A percentile compares a stretch with the other conserved stretches of the same genome.
These are phyloP conservation scores for Episyrphus balteatus DNA, from an alignment of 1,140 invertebrate genomes.

Conservation along the genomic window DNA sequence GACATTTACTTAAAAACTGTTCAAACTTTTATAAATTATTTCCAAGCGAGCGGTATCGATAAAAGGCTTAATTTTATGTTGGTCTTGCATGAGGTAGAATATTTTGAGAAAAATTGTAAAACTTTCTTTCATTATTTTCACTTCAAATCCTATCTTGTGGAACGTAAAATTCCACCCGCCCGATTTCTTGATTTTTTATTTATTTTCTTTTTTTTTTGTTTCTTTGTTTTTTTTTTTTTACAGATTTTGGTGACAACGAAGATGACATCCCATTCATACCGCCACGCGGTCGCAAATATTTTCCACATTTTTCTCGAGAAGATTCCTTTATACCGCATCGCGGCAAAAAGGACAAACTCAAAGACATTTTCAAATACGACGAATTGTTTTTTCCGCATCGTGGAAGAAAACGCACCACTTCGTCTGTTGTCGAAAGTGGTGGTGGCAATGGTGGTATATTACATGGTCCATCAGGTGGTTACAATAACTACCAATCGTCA, in stretches of 20 bases:
- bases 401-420: slow-evolving; percentile 24
- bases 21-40: no score
- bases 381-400: slow-evolving; percentile 35
- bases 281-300: slow-evolving; percentile 27
- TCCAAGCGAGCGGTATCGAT: no score
- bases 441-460: not conserved
- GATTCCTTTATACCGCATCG: slow-evolving; percentile 33
- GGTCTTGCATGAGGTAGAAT: no score
- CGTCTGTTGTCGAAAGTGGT: not conserved
- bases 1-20: no score
- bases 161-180: no score
- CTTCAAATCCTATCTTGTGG: no score
- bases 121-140: no score
- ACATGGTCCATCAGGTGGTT: not conserved
- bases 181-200: no score
- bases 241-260: not conserved
- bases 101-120: no score
- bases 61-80: no score
- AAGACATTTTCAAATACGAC: slow-evolving; percentile 34
- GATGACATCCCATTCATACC: slow-evolving; percentile 31
- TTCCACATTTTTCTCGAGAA: slow-evolving; percentile 22
- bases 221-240: no score
- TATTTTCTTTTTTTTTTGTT: no score
- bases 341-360: slow-evolving; percentile 31
- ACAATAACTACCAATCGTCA: slow-evolving; percentile 23